Conservation (phyloP, 1,140 invertebrate species). For the Trichonephila inaurata region DNA sequence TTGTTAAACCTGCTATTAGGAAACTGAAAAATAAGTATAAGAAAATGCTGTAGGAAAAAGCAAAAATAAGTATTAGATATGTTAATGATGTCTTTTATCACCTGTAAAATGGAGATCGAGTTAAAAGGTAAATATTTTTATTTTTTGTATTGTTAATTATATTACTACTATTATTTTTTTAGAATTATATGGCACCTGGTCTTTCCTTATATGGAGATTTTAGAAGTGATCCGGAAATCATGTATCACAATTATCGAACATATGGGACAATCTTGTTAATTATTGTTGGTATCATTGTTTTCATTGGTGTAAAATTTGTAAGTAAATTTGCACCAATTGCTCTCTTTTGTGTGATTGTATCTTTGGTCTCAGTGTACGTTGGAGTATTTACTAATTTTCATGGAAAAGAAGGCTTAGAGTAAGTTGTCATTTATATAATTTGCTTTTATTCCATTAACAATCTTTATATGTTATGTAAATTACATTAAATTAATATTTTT, state of each 20-base stretch:
- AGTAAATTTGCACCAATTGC: slow-evolving; percentile 99
- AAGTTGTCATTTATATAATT: slow-evolving; percentile 79
- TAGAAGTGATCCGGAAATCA: slow-evolving; percentile 90
- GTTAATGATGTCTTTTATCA: no score
- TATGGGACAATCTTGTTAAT: slow-evolving; percentile 95
- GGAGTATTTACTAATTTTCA: slow-evolving; percentile 97
- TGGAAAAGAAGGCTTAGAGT: slow-evolving; percentile 93
- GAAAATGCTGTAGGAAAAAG: no score
- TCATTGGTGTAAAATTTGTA: slow-evolving; percentile 98
- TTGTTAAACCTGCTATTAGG: no score
- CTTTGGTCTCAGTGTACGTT: slow-evolving; percentile 96
- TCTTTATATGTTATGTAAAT: not conserved
- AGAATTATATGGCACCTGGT: slow-evolving; percentile 96
- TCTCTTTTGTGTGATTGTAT: slow-evolving; percentile 96
- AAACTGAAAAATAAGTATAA: no score
- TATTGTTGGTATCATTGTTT: slow-evolving; percentile 96
- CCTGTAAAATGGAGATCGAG: no score
- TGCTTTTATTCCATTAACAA: not conserved
- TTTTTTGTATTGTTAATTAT: not conserved
- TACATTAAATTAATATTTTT: not conserved
- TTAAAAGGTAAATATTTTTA: no score
- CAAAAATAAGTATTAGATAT: no score
- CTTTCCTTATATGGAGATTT: slow-evolving; percentile 97
- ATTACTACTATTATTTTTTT: slow-evolving; percentile 27
- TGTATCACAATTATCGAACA: slow-evolving; percentile 99